phyloP scores from a whole-genome alignment of 2,113 vertebrate species.

The Halcyon malimbica region DNA sequence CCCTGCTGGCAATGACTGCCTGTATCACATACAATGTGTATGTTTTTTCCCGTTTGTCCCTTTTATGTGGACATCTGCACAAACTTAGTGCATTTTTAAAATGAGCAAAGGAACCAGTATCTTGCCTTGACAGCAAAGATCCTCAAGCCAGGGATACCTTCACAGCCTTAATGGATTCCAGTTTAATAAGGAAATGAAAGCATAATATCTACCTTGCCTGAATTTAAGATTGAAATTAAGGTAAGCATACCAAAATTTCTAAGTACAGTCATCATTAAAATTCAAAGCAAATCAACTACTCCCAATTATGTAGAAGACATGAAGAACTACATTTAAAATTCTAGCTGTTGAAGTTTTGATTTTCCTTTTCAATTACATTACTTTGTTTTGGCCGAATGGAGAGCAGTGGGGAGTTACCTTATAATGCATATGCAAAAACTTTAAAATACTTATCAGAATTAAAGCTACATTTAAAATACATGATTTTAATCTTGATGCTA shows the following conservation, averaged over 20 bases:
- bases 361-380: not conserved
- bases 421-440: not conserved
- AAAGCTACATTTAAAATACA: not conserved
- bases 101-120: not conserved
- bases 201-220: not conserved
- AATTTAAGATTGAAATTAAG: not conserved
- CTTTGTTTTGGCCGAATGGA: not conserved
- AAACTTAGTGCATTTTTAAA: not conserved
- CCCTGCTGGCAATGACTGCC: not conserved
- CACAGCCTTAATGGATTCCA: not conserved
- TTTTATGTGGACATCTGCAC: not conserved
- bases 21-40: not conserved
- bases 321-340: not conserved
- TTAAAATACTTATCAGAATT: not conserved
- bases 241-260: not conserved
- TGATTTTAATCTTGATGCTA: not conserved
- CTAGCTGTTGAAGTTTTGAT: not conserved
- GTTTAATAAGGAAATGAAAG: conserved; percentile 21
- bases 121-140: not conserved
- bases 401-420: not conserved
- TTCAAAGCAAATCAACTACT: not conserved
- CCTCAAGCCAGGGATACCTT: not conserved
- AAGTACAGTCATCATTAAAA: not conserved
- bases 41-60: not conserved
- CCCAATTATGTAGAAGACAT: not conserved